These are phyloP conservation scores for Benitochromis conjunctus DNA, from an alignment of 2,113 vertebrate species.

Conservation along the genomic window DNA sequence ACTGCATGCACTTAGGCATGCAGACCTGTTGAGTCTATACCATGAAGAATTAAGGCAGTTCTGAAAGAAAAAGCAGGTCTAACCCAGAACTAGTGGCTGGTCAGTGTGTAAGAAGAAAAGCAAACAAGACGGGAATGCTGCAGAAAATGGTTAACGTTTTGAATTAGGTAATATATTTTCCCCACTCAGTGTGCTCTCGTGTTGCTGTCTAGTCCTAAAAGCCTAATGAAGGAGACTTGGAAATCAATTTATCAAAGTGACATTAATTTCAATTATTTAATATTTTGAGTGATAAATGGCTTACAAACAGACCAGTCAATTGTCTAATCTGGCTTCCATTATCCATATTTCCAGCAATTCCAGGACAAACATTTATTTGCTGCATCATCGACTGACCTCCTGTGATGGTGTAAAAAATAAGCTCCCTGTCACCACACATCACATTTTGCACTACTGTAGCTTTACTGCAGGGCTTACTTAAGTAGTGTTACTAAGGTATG, in stretches of 20 bases:
- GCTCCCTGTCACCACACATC: background rate
- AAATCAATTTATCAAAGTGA: background rate
- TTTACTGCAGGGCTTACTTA: background rate
- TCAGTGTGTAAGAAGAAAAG: background rate
- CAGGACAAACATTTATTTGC: background rate
- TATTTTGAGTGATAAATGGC: background rate
- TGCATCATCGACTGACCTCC: background rate
- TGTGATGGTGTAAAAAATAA: background rate
- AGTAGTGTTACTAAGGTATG: background rate
- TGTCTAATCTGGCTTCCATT: background rate
- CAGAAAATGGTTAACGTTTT: background rate
- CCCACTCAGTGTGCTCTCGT: background rate
- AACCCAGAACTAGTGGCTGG: too few relatives aligned
- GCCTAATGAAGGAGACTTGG: background rate
- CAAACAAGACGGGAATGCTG: background rate
- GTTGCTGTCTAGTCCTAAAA: background rate
- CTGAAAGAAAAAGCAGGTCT: background rate
- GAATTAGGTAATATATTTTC: background rate
- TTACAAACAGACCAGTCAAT: background rate
- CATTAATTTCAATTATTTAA: background rate
- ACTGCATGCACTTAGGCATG: background rate
- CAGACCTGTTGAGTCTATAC: background rate
- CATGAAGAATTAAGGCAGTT: background rate
- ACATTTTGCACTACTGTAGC: background rate
- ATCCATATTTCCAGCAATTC: background rate